Evolutionary conservation across 2,888 invertebrate genomes (phyloP), one percentile per base, ranked within the genome.

Genomic region (Rhingia rostrata): DNA sequence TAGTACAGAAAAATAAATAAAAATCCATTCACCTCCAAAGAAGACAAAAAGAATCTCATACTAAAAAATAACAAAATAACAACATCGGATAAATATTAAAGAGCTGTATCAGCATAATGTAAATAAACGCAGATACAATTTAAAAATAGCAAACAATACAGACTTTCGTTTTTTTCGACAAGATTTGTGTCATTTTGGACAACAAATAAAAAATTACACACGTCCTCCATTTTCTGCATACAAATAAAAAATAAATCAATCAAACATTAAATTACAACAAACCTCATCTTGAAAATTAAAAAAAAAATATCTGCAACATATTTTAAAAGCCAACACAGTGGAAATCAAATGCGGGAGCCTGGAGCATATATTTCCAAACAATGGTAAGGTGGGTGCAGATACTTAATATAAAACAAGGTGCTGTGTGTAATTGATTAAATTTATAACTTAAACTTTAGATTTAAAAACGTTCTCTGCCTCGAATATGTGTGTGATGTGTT

Each of bases 81-180:
- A 12, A 32, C 39, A 30, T 10, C 22, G 39, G 4, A 32, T 30
- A 10, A 22, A 33, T 53, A 41, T 45, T 49, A 67, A 56, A 35
- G 45, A 30, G 30, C 43, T 33, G 53, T 54, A 54, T 67, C 45
- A 67, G 67, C 67, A 67, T 67, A 67, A 67, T 67, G 45, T 33
- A 67, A 35, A 56, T 2, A 12, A 30, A 12, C 37, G 43, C 14
- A 54, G 45, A 56, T 30, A 49, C 67, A 41, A 67, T 35, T 67
- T 67, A 67, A 67, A 67, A 56, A 66, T 66, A 66, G 53, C 35
- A 64, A n/a, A 49, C 43, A 10, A 63, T 30, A 64, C 64, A 51
- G 43, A 56, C 22, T 35, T 51, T 43, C 37, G 22, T 43, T 47
- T 60, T n/a, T 63, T 10, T 22, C 45, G 45, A 14, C 3, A 12